phyloP scores from a whole-genome alignment of 2,888 invertebrate genomes.

The Arctia plantaginis region DNA sequence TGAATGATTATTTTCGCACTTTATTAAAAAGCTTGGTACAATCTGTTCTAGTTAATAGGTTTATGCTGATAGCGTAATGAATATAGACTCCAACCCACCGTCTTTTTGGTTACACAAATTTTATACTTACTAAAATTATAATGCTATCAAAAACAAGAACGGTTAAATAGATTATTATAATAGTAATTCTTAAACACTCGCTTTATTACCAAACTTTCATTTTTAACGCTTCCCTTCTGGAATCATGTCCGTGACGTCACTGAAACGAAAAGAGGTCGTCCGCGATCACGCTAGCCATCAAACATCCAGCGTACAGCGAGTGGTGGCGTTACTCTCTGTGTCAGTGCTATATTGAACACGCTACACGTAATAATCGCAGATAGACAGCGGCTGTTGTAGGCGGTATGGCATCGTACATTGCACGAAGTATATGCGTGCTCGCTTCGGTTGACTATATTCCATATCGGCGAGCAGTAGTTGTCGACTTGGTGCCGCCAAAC shows the following conservation, averaged over 20 bases:
- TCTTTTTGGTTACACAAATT: background rate
- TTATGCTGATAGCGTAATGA: background rate
- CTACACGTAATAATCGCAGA: slow-evolving; percentile 69
- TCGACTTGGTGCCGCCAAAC: slow-evolving; percentile 56
- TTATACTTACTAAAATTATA: background rate
- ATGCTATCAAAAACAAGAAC: background rate
- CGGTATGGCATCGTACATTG: slow-evolving; percentile 45
- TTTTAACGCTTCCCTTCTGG: slow-evolving; percentile 55
- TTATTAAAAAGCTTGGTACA: too few relatives aligned
- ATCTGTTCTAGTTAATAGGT: background rate
- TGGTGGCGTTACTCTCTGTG: slow-evolving; percentile 61
- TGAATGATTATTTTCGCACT: too few relatives aligned
- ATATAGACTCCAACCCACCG: background rate
- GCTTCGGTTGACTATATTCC: slow-evolving; percentile 65
- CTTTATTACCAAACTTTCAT: slow-evolving; percentile 46
- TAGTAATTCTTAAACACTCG: background rate
- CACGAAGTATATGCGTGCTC: slow-evolving; percentile 81
- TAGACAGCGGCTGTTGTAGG: slow-evolving; percentile 72
- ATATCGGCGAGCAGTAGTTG: slow-evolving; percentile 71
- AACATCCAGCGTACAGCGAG: slow-evolving; percentile 72
- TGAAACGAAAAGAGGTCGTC: slow-evolving; percentile 83
- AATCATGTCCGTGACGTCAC: slow-evolving; percentile 70
- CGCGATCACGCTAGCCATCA: slow-evolving; percentile 71
- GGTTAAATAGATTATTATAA: background rate
- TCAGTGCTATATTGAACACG: slow-evolving; percentile 73